phyloP scores from a whole-genome alignment of 2,888 invertebrate genomes.

The Synanthedon formicaeformis region DNA sequence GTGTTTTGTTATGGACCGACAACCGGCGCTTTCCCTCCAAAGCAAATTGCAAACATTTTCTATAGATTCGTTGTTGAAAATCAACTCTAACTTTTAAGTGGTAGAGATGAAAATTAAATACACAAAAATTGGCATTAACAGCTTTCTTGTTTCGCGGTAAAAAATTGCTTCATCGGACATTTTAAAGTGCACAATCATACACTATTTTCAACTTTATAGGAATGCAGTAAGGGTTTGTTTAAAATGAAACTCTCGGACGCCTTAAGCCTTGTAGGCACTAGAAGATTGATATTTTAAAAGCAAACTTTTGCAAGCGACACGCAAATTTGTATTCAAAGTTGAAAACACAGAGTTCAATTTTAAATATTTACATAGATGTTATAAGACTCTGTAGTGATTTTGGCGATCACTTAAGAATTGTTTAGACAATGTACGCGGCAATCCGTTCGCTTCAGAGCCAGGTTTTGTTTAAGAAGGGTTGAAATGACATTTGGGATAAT shows the following conservation, averaged over 20 bases:
- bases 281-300: slow-evolving; percentile 37
- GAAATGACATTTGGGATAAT: slow-evolving; percentile 60
- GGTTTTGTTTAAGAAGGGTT: slow-evolving; percentile 60
- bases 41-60: slow-evolving; percentile 22
- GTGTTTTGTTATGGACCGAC: slow-evolving; percentile 71
- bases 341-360: slow-evolving; percentile 12
- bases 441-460: slow-evolving; percentile 60
- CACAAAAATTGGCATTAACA: slow-evolving; percentile 8
- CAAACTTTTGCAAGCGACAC: slow-evolving; percentile 9
- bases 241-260: slow-evolving; percentile 9
- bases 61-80: slow-evolving; percentile 7
- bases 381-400: slow-evolving; percentile 25
- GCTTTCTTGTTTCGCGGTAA: slow-evolving; percentile 17
- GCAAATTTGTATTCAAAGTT: slow-evolving; percentile 7
- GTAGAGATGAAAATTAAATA: slow-evolving; percentile 4
- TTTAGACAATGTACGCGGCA: slow-evolving; percentile 60
- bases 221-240: slow-evolving; percentile 19
- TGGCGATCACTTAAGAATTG: slow-evolving; percentile 52
- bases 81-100: slow-evolving; percentile 9
- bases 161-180: slow-evolving; percentile 44
- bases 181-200: slow-evolving; percentile 27
- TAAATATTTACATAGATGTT: not conserved
- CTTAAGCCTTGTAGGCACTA: slow-evolving; percentile 28
- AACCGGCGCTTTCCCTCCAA: slow-evolving; percentile 35
- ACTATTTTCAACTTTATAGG: slow-evolving; percentile 20